A percentile compares a stretch with the other conserved stretches of the same genome.
These are phyloP conservation scores for Pontoporia blainvillei DNA, from an alignment of 2,113 vertebrate genomes.

Conservation along the genomic window DNA sequence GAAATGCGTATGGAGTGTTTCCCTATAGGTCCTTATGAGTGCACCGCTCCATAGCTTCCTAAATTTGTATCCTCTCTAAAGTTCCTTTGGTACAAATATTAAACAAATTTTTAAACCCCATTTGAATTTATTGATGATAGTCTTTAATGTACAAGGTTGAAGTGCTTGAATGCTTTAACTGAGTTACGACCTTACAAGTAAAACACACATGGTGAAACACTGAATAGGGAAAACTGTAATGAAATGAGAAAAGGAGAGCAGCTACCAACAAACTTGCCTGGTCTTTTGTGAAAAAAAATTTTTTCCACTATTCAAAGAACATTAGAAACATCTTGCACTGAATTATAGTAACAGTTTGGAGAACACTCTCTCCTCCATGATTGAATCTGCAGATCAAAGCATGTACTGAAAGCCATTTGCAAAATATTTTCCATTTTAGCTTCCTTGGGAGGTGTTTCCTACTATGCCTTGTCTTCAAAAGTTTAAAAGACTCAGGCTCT, in stretches of 20 bases:
- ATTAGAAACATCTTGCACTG: neutral
- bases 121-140: conserved; percentile 50
- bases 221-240: neutral
- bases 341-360: neutral
- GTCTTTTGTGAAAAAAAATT: neutral
- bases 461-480: neutral
- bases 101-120: neutral
- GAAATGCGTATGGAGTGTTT: neutral
- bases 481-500: neutral
- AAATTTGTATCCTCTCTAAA: neutral
- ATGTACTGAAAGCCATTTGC: neutral
- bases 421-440: neutral
- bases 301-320: neutral
- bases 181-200: neutral
- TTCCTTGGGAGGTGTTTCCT: neutral
- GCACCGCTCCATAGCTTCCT: neutral
- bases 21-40: neutral
- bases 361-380: neutral
- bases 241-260: neutral
- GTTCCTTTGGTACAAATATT: neutral
- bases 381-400: neutral
- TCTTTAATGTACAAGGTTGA: conserved; percentile 45
- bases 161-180: conserved; percentile 4
- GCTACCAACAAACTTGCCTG: neutral
- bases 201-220: conserved; percentile 5